Base-by-base conservation (phyloP, 2,797 vertebrate species). In the Eleutherodactylus coqui region DNA sequence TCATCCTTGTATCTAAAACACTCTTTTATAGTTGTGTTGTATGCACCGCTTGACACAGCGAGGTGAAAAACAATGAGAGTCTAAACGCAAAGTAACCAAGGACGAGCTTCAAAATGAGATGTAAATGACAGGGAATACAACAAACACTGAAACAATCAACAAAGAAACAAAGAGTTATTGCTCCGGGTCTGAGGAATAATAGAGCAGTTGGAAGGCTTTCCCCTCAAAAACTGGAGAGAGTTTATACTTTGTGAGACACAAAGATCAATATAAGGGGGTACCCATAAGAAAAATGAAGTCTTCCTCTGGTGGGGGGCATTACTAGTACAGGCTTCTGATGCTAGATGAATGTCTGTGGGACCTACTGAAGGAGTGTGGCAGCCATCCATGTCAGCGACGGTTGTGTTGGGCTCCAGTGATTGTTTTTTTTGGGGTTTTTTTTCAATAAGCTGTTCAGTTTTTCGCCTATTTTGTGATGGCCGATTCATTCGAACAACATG, bases 1-100 rank as follows among this genome's bases (percentile, higher is more conserved):
- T 58, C 24, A 60, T 78, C 76, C 49, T 78, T 78, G 76, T 55
- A 53, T 36, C 47, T 53, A 11, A 53, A 55, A 36, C 32, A 5
- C 17, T 41, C 36, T 60, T n/a, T 78, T 60, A 78, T 60, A 78
- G 11, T 58, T 10, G 24, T 60, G 11, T 77, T 55, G 32, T 77
- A 10, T 17, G 24, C 19, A 8, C 38, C 24, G 51, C 21, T 78
- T 78, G 34, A 77, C 53, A 27, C 51, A n/a, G 51, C 51, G 51
- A 58, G 27, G 38, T 36, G 10, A 77, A 24, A 58, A 78, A 78
- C 76, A 60, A 43, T 55, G 47, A 58, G 49, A 21, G 36, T 36
- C 49, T 77, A 19, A 10, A 19, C 24, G 21, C 53, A 41, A 78
- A 38, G 51, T 60, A 78, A 60, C 53, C 76, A 60, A 58, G 36